A percentile compares a stretch with the other conserved stretches of the same genome.
phyloP scores from a whole-genome alignment of 2,113 vertebrate species.

The Microtus montanus region DNA sequence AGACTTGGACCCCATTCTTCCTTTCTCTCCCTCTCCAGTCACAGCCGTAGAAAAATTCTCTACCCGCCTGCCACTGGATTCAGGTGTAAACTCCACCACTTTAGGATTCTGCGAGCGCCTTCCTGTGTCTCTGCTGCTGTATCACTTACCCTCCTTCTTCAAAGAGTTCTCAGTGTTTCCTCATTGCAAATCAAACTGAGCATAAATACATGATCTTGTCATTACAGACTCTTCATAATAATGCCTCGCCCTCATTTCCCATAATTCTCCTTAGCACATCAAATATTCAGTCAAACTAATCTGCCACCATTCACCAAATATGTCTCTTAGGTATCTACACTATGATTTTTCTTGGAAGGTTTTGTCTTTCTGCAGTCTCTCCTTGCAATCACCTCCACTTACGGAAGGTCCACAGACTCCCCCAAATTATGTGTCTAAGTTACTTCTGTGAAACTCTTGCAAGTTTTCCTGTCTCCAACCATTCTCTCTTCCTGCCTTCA shows the following conservation, averaged over 20 bases:
- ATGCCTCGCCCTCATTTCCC: background rate
- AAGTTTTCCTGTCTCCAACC: too few relatives aligned
- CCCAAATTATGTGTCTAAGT: background rate
- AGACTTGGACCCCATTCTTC: background rate
- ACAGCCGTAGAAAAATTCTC: background rate
- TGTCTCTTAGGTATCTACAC: background rate
- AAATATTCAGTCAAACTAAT: background rate
- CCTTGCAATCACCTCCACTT: background rate
- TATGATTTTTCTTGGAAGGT: background rate
- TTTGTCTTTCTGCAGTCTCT: background rate
- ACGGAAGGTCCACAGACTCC: background rate
- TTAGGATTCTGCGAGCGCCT: background rate
- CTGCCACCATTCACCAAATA: background rate
- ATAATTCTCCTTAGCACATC: background rate
- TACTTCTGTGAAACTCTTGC: background rate
- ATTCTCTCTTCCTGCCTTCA: background rate
- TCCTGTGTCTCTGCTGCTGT: background rate
- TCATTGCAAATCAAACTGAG: constrained; percentile 27
- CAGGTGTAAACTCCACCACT: background rate
- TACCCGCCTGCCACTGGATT: background rate
- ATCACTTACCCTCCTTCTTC: background rate
- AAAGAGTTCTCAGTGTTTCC: background rate
- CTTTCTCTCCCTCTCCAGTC: background rate
- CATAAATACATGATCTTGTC: constrained; percentile 14
- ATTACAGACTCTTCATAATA: background rate